phyloP scores from a whole-genome alignment of 2,888 invertebrate genomes.

The Muschampia plurimacula region DNA sequence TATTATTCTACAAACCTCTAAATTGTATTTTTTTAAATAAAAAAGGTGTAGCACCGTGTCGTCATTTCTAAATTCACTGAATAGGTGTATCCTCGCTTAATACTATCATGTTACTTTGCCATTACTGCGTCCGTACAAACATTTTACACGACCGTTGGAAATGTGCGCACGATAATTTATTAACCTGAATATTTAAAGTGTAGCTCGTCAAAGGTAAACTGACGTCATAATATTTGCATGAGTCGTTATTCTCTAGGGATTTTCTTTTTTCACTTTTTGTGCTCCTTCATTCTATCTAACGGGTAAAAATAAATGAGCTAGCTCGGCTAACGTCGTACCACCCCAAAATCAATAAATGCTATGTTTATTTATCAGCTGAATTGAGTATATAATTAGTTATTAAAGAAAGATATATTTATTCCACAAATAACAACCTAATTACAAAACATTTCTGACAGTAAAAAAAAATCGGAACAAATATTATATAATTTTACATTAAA shows the following conservation, averaged over 20 bases:
- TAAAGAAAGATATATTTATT: too few relatives aligned
- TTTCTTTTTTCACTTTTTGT: too few relatives aligned
- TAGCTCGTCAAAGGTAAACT: conserved; percentile 21
- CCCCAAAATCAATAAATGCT: too few relatives aligned
- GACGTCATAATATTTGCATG: conserved; percentile 30
- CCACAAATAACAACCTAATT: too few relatives aligned
- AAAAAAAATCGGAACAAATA: too few relatives aligned
- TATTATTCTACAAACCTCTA: neutral
- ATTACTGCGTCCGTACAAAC: conserved; percentile 72
- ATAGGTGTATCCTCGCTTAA: neutral
- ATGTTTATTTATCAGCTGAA: too few relatives aligned
- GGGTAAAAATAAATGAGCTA: too few relatives aligned
- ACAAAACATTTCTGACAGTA: too few relatives aligned
- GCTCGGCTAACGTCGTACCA: too few relatives aligned
- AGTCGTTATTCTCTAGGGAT: conserved; percentile 10
- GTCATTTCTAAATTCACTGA: conserved; percentile 2
- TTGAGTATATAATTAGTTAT: too few relatives aligned
- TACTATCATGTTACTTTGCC: conserved; percentile 3
- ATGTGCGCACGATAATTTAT: conserved; percentile 24
- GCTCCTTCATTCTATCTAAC: too few relatives aligned
- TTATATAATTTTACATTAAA: too few relatives aligned
- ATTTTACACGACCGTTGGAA: conserved; percentile 54
- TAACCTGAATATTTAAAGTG: conserved; percentile 28
- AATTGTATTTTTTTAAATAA: neutral
- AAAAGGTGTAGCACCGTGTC: neutral